Base-by-base conservation (phyloP, 2,797 vertebrate species). In the Okamejei kenojei region DNA sequence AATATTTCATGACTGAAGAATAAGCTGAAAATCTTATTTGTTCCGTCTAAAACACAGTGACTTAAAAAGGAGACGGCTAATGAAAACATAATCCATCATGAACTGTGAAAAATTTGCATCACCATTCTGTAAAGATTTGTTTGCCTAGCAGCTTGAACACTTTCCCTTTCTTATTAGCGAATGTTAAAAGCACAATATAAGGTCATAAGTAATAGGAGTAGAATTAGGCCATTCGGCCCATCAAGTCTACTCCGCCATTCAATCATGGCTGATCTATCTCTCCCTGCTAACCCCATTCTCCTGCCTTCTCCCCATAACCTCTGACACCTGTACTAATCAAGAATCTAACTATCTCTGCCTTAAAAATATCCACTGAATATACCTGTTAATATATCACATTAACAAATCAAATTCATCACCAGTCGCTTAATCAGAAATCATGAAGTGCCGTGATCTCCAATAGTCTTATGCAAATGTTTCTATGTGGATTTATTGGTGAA, bases 361-460 rank as follows among this genome's bases (percentile, higher is more conserved):
- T 54, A 54, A 54, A 54, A 54, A 54, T 54, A 54, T 54, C 45
- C 45, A 54, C 5, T 54, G 45, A 54, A 54, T 54, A 71, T 74
- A 54, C 90, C 90, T 92, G 13, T 76, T 92, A 54, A 13, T 76
- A 65, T 38, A 91, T 71, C 35, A 71, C 65, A 91, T 74, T 91
- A 73, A 26, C 90, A 58, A 92, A 54, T 45, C 38, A 92, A 92
- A 92, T 76, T 58, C n/a, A 29, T 54, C 71, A 58, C 10, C 4
- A 58, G 68, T 45, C 71, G 29, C 45, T 92, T 71, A 92, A 54
- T 76, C 71, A 76, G 71, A 58, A 92, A 54, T 74, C 23, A n/a
- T 92, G 90, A 29, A 35, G 15, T 32, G 35, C 29, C 17, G 1
- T 76, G 90, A 92, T 38, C 71, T 91, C 45, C 15, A 92, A 38